phyloP scores from a whole-genome alignment of 2,888 invertebrate genomes.

The Agrochola circellaris region DNA sequence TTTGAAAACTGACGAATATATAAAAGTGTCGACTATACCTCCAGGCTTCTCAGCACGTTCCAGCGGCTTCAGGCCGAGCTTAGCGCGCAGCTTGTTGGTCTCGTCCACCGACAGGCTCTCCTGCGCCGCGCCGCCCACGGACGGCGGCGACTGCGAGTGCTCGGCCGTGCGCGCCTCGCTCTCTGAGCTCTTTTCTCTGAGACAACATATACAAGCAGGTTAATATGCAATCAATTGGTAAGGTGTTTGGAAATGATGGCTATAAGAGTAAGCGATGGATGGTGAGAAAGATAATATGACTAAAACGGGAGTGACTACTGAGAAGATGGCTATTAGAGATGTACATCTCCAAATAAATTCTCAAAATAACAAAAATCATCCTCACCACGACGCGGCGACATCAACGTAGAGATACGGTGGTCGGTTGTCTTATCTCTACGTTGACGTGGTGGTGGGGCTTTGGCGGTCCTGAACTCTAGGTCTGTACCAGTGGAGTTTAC shows the following conservation, averaged over 20 bases:
- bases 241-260: background rate
- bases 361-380: background rate
- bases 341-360: background rate
- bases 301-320: background rate
- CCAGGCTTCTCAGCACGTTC: conserved; percentile 91
- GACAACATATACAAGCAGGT: background rate
- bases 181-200: conserved; percentile 71
- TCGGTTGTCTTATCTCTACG: background rate
- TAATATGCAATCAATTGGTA: background rate
- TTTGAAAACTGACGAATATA: background rate
- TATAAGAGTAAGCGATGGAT: background rate
- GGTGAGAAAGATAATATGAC: background rate
- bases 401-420: too few species aligned
- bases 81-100: conserved; percentile 97
- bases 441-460: background rate
- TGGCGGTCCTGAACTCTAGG: background rate
- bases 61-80: conserved; percentile 98
- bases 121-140: conserved; percentile 84
- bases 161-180: conserved; percentile 51
- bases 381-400: background rate
- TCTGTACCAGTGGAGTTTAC: background rate
- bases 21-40: conserved; percentile 68
- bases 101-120: conserved; percentile 94
- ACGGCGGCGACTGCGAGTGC: conserved; percentile 74
- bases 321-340: background rate